Conservation (phyloP, 2,113 vertebrate species). For the Ictidomys tridecemlineatus region DNA sequence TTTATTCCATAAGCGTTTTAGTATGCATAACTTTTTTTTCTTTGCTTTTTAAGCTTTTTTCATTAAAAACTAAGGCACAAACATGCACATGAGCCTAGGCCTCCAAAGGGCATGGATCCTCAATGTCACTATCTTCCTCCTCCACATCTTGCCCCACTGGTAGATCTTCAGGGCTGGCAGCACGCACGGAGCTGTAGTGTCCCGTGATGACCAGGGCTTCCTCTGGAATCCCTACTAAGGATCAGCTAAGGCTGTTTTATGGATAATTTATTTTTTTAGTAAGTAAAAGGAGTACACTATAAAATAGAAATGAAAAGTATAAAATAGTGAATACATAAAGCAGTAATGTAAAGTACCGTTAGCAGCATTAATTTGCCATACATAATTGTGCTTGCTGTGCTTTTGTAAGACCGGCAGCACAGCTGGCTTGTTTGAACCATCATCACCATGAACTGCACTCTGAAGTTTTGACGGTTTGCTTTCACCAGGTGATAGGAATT, state of each 20-base stretch:
- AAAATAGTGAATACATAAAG: neutral
- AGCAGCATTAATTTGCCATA: neutral
- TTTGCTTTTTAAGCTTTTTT: neutral
- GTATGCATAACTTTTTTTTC: too few relatives aligned
- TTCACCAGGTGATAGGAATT: neutral
- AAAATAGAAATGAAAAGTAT: neutral
- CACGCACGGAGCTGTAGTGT: neutral
- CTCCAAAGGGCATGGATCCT: neutral
- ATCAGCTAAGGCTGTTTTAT: neutral
- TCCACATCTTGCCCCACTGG: neutral
- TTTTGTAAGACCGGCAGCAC: neutral
- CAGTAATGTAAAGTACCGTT: neutral
- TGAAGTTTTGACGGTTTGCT: neutral
- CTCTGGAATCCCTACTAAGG: neutral
- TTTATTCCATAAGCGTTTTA: too few relatives aligned
- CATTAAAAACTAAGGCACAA: neutral
- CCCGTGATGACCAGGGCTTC: neutral
- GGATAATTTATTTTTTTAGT: neutral
- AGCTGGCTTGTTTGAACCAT: neutral
- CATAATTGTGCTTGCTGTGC: neutral
- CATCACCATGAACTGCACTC: neutral
- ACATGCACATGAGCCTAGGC: neutral
- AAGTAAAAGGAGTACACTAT: neutral
- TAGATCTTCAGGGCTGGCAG: neutral
- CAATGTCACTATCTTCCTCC: neutral